Evolutionary conservation across 2,113 vertebrate genomes (phyloP).

Genomic region (Scophthalmus maximus): DNA sequence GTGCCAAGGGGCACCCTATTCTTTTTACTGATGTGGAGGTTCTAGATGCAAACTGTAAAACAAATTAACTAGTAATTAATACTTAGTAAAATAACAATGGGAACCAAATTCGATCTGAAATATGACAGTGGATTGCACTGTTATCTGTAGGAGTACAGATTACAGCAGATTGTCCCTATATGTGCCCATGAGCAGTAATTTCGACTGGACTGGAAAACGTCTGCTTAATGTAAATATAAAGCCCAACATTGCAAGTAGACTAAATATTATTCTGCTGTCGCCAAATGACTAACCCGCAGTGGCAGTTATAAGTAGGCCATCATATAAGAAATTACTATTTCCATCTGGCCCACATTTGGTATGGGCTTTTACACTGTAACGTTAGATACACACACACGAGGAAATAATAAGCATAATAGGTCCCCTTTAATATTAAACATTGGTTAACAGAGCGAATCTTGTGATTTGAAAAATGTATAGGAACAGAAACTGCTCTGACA

Average conservation of each 20-base stretch:
- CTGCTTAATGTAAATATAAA: not conserved
- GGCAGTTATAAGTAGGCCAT: too few relatives aligned
- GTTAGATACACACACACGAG: not conserved
- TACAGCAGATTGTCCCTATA: too few relatives aligned
- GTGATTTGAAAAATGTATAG: not conserved
- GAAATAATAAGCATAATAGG: not conserved
- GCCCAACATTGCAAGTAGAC: not conserved
- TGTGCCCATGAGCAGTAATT: too few relatives aligned
- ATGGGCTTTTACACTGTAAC: not conserved
- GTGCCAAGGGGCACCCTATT: too few relatives aligned
- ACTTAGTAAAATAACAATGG: too few relatives aligned
- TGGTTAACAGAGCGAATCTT: conserved; percentile 31
- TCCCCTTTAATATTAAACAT: conserved; percentile 43
- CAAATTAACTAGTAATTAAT: too few relatives aligned
- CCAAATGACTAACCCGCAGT: too few relatives aligned
- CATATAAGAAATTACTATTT: not conserved
- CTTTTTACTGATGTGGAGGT: too few relatives aligned
- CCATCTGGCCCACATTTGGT: not conserved
- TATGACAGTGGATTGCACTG: too few relatives aligned
- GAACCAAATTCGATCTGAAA: too few relatives aligned
- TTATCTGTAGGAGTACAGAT: too few relatives aligned
- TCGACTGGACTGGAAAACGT: too few relatives aligned
- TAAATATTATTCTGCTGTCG: not conserved
- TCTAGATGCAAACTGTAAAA: not conserved
- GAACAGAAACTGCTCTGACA: not conserved